Evolutionary conservation across 2,113 vertebrate genomes (phyloP).

Genomic region (Ibidorhyncha struthersii): DNA sequence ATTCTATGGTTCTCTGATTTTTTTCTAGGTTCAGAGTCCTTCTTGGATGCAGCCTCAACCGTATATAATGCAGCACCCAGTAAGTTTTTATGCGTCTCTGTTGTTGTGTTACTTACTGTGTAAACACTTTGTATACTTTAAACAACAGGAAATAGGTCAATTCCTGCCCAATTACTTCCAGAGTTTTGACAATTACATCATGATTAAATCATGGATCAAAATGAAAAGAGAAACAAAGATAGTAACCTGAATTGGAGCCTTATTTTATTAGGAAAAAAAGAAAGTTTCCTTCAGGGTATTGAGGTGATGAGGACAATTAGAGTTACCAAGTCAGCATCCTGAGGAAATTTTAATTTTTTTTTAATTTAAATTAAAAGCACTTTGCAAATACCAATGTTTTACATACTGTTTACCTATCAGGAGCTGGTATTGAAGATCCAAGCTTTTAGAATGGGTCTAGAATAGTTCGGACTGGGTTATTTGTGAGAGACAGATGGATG

Average conservation of each 20-base stretch:
- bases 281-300: background rate
- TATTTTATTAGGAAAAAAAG: background rate
- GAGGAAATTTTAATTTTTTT: background rate
- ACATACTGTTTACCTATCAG: background rate
- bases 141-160: background rate
- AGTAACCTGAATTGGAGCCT: background rate
- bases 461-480: background rate
- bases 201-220: background rate
- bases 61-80: constrained; percentile 98
- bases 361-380: background rate
- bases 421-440: background rate
- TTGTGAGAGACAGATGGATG: background rate
- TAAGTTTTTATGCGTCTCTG: constrained; percentile 75
- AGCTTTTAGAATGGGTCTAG: background rate
- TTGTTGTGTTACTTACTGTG: background rate
- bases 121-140: background rate
- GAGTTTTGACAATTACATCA: background rate
- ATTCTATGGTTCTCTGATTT: background rate
- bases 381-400: background rate
- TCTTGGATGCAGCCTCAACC: constrained; percentile 97
- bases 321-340: background rate
- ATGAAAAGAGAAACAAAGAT: background rate
- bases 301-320: background rate
- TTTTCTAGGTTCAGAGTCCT: constrained; percentile 91
- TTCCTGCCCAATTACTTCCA: background rate